phyloP scores from a whole-genome alignment of 2,888 invertebrate genomes.

The Diplolepis rosae region DNA sequence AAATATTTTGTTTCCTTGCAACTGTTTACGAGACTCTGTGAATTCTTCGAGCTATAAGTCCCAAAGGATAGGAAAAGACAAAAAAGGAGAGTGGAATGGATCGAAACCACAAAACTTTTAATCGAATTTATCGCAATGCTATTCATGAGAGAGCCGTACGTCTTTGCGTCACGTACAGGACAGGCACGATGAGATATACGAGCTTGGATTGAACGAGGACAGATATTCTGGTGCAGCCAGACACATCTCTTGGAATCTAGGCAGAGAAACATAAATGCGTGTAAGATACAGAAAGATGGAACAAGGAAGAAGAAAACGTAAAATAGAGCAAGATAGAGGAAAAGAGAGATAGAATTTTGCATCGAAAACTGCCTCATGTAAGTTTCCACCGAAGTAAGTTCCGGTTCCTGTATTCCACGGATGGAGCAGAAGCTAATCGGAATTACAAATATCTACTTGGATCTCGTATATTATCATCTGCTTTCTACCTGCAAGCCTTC shows the following conservation, averaged over 20 bases:
- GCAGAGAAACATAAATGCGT: slow-evolving; percentile 16
- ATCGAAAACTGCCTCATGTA: slow-evolving; percentile 64
- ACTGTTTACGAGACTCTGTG: slow-evolving; percentile 57
- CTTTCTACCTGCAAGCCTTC: slow-evolving; percentile 37
- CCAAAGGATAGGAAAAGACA: slow-evolving; percentile 33
- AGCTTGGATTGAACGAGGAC: slow-evolving; percentile 28
- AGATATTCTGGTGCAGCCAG: slow-evolving; percentile 6
- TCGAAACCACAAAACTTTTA: slow-evolving; percentile 68
- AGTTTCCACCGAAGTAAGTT: slow-evolving; percentile 62
- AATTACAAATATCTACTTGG: slow-evolving; percentile 67
- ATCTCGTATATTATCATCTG: slow-evolving; percentile 44
- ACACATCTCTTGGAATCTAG: slow-evolving; percentile 12
- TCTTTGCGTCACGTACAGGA: slow-evolving; percentile 67
- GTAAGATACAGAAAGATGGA: slow-evolving; percentile 1
- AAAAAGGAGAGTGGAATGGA: slow-evolving; percentile 60
- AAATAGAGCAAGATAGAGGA: slow-evolving; percentile 33
- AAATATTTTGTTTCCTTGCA: slow-evolving; percentile 33
- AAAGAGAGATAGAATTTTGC: slow-evolving; percentile 52
- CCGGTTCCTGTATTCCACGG: slow-evolving; percentile 55
- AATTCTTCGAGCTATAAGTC: slow-evolving; percentile 45
- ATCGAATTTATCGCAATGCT: slow-evolving; percentile 73
- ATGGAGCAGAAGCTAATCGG: slow-evolving; percentile 66
- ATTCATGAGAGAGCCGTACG: slow-evolving; percentile 71
- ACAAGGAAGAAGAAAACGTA: slow-evolving; percentile 17
- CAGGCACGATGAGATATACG: slow-evolving; percentile 46